Evolutionary conservation across 2,113 vertebrate species (phyloP).

Genomic region (Pristiophorus japonicus): DNA sequence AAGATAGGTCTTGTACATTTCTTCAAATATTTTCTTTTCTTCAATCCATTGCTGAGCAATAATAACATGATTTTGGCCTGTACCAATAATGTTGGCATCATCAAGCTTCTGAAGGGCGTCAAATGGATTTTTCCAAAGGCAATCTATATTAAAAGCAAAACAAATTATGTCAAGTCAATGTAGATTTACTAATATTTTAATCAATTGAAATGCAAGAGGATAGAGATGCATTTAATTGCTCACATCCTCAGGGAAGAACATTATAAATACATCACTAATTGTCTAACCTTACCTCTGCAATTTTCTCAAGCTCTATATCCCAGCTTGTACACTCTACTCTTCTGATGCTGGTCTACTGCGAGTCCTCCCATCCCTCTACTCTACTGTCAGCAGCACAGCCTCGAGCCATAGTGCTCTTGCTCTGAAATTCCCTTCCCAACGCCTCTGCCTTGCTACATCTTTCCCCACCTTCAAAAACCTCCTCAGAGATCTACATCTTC

Average conservation of each 20-base stretch:
- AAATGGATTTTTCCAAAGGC: conserved; percentile 50
- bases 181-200: background rate
- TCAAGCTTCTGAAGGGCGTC: conserved; percentile 56
- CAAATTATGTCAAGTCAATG: background rate
- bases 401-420: no score
- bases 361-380: no score
- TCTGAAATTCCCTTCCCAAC: no score
- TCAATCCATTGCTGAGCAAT: conserved; percentile 56
- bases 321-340: no score
- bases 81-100: conserved; percentile 52
- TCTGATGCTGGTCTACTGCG: no score
- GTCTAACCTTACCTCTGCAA: background rate
- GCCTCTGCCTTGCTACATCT: no score
- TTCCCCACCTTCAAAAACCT: no score
- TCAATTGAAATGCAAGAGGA: background rate
- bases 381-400: no score
- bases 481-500: no score
- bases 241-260: background rate
- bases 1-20: conserved; percentile 37
- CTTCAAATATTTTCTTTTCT: conserved; percentile 50
- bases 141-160: conserved; percentile 48
- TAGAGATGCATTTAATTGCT: background rate
- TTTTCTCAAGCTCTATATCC: no score
- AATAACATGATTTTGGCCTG: conserved; percentile 62
- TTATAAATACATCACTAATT: background rate